A percentile compares a stretch with the other conserved stretches of the same genome.
Evolutionary conservation across 1,140 invertebrate species (phyloP).

Genomic region (Aphelinus atriplicis): DNA sequence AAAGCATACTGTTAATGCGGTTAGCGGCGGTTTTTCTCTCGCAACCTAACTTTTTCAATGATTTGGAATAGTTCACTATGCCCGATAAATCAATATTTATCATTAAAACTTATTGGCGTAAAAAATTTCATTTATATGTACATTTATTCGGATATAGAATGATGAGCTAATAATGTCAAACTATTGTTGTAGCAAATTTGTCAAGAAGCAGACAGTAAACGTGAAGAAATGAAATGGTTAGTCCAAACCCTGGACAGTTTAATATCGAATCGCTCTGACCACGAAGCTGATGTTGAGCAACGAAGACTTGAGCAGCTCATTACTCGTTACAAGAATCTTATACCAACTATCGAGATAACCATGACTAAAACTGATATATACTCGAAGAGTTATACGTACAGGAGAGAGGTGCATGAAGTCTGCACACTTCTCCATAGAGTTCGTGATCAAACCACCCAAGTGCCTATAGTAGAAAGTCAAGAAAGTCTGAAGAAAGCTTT

Average conservation of each 20-base stretch:
- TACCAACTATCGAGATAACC: conserved; percentile 91
- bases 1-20: no score
- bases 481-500: conserved; percentile 80
- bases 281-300: conserved; percentile 82
- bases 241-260: conserved; percentile 89
- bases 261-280: conserved; percentile 81
- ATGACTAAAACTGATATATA: conserved; percentile 92
- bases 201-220: conserved; percentile 86
- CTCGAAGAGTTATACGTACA: conserved; percentile 91
- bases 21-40: neutral
- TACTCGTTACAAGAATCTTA: conserved; percentile 86
- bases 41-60: neutral
- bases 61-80: no score
- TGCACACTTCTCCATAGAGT: conserved; percentile 79
- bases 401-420: conserved; percentile 87
- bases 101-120: neutral
- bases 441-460: conserved; percentile 74
- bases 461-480: conserved; percentile 75
- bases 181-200: conserved; percentile 77
- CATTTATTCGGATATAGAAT: neutral
- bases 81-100: no score
- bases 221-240: conserved; percentile 94
- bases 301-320: conserved; percentile 84
- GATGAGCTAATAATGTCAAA: neutral
- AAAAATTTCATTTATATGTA: neutral